Conservation (phyloP, 64 coral and sea anemone genomes). For the Actinia tenebrosa region DNA sequence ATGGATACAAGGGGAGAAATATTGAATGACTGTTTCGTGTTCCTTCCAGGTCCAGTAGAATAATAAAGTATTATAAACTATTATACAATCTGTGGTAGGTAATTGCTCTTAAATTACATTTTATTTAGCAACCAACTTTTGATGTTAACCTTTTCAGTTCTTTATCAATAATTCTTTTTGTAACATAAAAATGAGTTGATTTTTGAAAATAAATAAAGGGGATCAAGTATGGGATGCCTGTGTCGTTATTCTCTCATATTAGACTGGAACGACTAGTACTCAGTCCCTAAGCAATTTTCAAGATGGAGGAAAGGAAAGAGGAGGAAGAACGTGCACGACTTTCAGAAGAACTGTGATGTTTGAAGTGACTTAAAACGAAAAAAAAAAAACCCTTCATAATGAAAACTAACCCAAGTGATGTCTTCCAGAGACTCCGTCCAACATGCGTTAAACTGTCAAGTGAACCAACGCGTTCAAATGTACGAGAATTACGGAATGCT, state of each 20-base stretch:
- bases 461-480: constrained; percentile 34
- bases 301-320: constrained; percentile 18
- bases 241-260: background rate
- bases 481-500: constrained; percentile 44
- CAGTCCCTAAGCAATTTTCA: background rate
- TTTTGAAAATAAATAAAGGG: background rate
- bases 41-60: background rate
- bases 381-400: constrained; percentile 14
- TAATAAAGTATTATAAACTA: background rate
- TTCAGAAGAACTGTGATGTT: no score
- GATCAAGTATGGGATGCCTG: background rate
- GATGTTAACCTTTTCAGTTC: background rate
- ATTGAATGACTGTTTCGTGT: constrained; percentile 83
- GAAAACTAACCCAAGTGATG: constrained; percentile 51
- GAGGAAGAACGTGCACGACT: no score
- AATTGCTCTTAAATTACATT: background rate
- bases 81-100: background rate
- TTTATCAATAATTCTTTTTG: no score
- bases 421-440: constrained; percentile 61
- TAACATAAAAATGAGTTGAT: background rate
- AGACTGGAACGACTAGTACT: background rate
- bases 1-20: constrained; percentile 90
- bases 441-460: constrained; percentile 65
- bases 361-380: background rate
- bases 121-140: background rate